Evolutionary conservation across 2,888 invertebrate species (phyloP).

Genomic region (Drosophila austrosaltans): DNA sequence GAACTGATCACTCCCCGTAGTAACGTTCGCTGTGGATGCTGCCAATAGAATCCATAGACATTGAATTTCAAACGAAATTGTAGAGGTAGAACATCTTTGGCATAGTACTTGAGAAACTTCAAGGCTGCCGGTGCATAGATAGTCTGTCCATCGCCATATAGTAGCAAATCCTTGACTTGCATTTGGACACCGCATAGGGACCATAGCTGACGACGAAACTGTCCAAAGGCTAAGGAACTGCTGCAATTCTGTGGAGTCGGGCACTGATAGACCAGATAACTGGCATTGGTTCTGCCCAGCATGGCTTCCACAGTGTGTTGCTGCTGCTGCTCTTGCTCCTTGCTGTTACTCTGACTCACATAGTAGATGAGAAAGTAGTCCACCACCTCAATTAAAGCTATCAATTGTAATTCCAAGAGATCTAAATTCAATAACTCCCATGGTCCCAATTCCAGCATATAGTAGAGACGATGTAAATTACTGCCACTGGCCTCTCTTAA

Average conservation of each 20-base stretch:
- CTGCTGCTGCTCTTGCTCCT: slow-evolving; percentile 66
- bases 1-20: slow-evolving; percentile 82
- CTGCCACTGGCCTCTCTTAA: slow-evolving; percentile 64
- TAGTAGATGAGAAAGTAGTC: slow-evolving; percentile 87
- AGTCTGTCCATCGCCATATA: slow-evolving; percentile 86
- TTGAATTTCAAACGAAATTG: slow-evolving; percentile 86
- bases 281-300: slow-evolving; percentile 45
- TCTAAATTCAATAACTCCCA: slow-evolving; percentile 84
- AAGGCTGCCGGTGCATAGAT: slow-evolving; percentile 87
- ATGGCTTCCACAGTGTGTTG: slow-evolving; percentile 71
- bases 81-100: slow-evolving; percentile 78
- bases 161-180: slow-evolving; percentile 85
- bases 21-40: slow-evolving; percentile 86
- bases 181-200: slow-evolving; percentile 53
- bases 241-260: slow-evolving; percentile 59
- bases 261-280: slow-evolving; percentile 70
- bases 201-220: slow-evolving; percentile 72
- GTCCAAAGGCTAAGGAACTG: slow-evolving; percentile 65
- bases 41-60: slow-evolving; percentile 89
- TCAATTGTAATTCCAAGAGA: slow-evolving; percentile 86
- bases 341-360: slow-evolving; percentile 37
- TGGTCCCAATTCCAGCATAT: slow-evolving; percentile 85
- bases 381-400: slow-evolving; percentile 86
- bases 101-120: slow-evolving; percentile 87
- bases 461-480: slow-evolving; percentile 84